Percentiles rank a stretch among this genome's conserved stretches.
phyloP scores from a whole-genome alignment of 2,888 invertebrate genomes.

The Mamestra brassicae region DNA sequence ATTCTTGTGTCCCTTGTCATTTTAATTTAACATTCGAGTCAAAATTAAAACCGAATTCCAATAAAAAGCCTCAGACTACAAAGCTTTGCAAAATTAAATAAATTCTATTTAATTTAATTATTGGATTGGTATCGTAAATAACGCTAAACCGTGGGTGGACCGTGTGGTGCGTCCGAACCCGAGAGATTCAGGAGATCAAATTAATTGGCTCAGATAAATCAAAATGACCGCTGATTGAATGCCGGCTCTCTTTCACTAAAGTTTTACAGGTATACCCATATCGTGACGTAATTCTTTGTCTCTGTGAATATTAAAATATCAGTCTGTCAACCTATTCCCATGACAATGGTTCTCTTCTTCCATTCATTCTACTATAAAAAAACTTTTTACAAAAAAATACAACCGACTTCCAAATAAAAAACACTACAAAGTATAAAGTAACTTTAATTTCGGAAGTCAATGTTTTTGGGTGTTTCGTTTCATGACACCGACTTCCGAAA shows the following conservation, averaged over 20 bases:
- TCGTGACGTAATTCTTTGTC: background rate
- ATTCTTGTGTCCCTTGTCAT: conserved; percentile 7
- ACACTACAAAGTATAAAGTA: too few relatives aligned
- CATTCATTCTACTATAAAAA: too few relatives aligned
- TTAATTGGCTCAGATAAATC: conserved; percentile 46
- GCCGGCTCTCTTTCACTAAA: conserved; percentile 1
- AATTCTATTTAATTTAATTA: conserved; percentile 44
- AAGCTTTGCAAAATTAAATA: conserved; percentile 10
- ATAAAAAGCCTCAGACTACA: background rate
- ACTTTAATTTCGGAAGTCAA: too few relatives aligned
- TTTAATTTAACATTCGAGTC: background rate
- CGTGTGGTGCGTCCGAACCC: conserved; percentile 18
- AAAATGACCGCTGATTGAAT: conserved; percentile 50
- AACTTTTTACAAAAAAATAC: too few relatives aligned
- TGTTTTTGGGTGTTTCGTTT: too few relatives aligned
- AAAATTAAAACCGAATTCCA: background rate
- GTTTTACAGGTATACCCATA: conserved; percentile 7
- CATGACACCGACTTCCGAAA: too few relatives aligned
- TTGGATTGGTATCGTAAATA: conserved; percentile 42
- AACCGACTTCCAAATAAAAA: too few relatives aligned
- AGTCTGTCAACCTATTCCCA: background rate
- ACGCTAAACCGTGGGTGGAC: conserved; percentile 25
- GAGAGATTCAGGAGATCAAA: conserved; percentile 35
- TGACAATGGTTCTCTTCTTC: too few relatives aligned
- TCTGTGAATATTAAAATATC: background rate